Evolutionary conservation across 2,888 invertebrate species (phyloP), one percentile per base, ranked within the genome.

Genomic region (Chrysomela aeneicollis): DNA sequence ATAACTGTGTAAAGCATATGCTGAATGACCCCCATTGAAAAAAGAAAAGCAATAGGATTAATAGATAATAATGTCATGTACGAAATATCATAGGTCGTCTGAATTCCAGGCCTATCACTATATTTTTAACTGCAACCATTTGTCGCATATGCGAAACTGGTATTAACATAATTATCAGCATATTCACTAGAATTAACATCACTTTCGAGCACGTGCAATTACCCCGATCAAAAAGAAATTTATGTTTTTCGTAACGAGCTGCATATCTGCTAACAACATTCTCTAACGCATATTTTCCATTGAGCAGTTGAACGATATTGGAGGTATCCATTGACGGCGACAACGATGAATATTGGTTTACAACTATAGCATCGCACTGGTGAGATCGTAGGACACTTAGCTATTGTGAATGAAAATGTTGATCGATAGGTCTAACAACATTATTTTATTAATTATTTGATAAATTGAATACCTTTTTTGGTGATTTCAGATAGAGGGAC

Each of bases 251-350:
- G 18, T 22, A 57, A 57, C 57, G 57, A 42, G 22, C 57, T 19
- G 46, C 57, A 57, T 57, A 57, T 57, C 46, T 46, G 57, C 57
- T 57, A 57, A 60, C 60, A 46, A 60, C 60, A 60, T 60, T 60
- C 60, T 60, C 60, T 60, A 60, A 50, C 60, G 60, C 60, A 60
- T 60, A 60, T 52, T 60, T 59, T 42, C 52, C 52, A 4, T 42
- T 42, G 60, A 60, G 42, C 57, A 37, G 21, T 53, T 42, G 60
- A 60, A 52, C 52, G 60, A 60, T 60, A 60, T 26, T 30, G 53
- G 32, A 30, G 19, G 32, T 2, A 22, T 26, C 32, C 32, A 30
- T n/a, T 8, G 53, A 18, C 32, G 35, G 21, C 53, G 53, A 30
- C 10, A 26, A 26, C 17, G 50, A n/a, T 26, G n/a, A 50, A 18